These are phyloP conservation scores for Drosophila yakuba DNA, from an alignment of 1,140 invertebrate species.

Conservation along the genomic window DNA sequence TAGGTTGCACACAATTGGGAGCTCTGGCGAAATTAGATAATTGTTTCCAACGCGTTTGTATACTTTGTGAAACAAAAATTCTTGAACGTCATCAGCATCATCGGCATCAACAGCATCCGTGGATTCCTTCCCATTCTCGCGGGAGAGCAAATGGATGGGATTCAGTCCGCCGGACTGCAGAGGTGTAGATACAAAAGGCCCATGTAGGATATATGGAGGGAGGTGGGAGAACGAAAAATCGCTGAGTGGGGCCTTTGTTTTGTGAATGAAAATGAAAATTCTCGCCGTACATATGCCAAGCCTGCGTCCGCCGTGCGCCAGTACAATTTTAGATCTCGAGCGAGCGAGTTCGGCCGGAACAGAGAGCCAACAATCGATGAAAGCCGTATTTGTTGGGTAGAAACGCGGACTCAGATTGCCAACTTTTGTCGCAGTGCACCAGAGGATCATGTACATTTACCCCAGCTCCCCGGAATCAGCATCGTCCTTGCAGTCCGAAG, in stretches of 20 bases:
- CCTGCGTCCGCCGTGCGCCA: constrained; percentile 62
- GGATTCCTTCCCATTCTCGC: constrained; percentile 21
- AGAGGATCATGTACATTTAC: constrained; percentile 82
- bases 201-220: constrained; percentile 45
- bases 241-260: constrained; percentile 74
- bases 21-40: constrained; percentile 38
- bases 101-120: constrained; percentile 8
- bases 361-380: constrained; percentile 6
- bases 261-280: constrained; percentile 81
- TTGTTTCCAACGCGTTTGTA: constrained; percentile 35
- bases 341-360: constrained; percentile 52
- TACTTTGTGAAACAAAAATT: constrained; percentile 32
- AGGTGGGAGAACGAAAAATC: constrained; percentile 15
- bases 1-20: constrained; percentile 33
- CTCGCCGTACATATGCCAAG: constrained; percentile 69
- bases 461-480: constrained; percentile 78
- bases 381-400: constrained; percentile 34
- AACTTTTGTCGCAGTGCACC: constrained; percentile 37
- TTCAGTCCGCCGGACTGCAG: constrained; percentile 5
- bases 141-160: constrained; percentile 40
- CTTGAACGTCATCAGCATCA: constrained; percentile 32
- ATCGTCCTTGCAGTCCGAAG: constrained; percentile 80
- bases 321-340: constrained; percentile 70
- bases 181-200: constrained; percentile 36
- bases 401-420: constrained; percentile 18